These are phyloP conservation scores for Ochotona curzoniae DNA, from an alignment of 2,113 vertebrate species.

Conservation along the genomic window DNA sequence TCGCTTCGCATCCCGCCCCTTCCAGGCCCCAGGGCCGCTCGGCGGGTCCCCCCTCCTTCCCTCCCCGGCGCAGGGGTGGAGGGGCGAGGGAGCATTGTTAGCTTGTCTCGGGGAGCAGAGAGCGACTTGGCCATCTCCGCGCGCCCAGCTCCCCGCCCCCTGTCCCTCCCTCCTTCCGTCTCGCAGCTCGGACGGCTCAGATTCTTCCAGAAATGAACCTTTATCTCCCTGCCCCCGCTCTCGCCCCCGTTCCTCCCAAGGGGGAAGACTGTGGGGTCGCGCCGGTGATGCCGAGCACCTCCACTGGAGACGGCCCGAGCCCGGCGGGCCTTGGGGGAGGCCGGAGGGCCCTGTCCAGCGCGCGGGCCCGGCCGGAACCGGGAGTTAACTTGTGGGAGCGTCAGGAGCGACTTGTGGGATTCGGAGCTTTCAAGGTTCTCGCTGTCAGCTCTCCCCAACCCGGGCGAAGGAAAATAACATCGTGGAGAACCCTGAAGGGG, in stretches of 20 bases:
- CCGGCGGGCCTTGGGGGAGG: not conserved
- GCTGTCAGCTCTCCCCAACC: not conserved
- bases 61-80: not conserved
- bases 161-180: not conserved
- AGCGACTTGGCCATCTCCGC: not conserved
- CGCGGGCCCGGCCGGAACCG: not conserved
- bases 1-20: not conserved
- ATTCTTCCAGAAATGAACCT: constrained; percentile 64
- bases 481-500: not conserved
- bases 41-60: not conserved
- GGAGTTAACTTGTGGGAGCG: not conserved
- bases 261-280: not conserved
- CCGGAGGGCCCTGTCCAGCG: constrained; percentile 6
- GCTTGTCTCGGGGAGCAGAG: not conserved
- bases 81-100: not conserved
- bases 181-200: not conserved
- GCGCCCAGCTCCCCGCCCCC: constrained; percentile 42
- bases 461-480: not conserved
- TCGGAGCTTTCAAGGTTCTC: constrained; percentile 22
- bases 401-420: constrained; percentile 43
- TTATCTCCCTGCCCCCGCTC: not conserved
- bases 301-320: not conserved
- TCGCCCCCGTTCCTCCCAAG: not conserved
- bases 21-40: not conserved
- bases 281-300: not conserved